Evolutionary conservation across 2,113 vertebrate genomes (phyloP).

Genomic region (Ammospiza caudacuta): DNA sequence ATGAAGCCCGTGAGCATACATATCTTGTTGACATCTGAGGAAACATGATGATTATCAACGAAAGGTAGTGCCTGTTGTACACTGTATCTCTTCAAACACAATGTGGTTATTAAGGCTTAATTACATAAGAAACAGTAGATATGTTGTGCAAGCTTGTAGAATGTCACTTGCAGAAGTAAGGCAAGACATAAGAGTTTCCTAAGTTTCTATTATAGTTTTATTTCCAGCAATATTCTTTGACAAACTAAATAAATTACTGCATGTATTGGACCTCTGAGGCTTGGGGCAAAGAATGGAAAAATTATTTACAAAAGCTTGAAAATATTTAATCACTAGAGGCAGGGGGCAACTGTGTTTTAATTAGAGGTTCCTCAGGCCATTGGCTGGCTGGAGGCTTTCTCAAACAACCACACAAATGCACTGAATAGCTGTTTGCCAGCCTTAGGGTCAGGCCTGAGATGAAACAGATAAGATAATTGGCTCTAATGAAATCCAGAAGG

Average conservation of each 20-base stretch:
- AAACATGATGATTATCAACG: slow-evolving; percentile 65
- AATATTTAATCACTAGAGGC: slow-evolving; percentile 98
- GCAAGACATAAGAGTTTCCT: slow-evolving; percentile 72
- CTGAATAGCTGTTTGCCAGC: slow-evolving; percentile 90
- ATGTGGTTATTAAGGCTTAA: slow-evolving; percentile 68
- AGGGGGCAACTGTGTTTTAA: slow-evolving; percentile 96
- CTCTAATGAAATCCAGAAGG: slow-evolving; percentile 99
- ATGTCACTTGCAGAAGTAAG: slow-evolving; percentile 69
- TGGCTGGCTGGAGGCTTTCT: slow-evolving; percentile 90
- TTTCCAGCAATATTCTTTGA: slow-evolving; percentile 79
- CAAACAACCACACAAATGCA: slow-evolving; percentile 90
- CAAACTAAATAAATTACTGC: slow-evolving; percentile 82
- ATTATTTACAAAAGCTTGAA: slow-evolving; percentile 98
- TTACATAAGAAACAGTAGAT: slow-evolving; percentile 72
- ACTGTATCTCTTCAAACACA: slow-evolving; percentile 71
- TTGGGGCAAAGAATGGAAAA: slow-evolving; percentile 91
- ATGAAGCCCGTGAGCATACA: slow-evolving; percentile 45
- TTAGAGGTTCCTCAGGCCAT: slow-evolving; percentile 91
- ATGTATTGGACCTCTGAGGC: slow-evolving; percentile 85
- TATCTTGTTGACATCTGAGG: slow-evolving; percentile 68
- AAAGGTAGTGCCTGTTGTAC: slow-evolving; percentile 55
- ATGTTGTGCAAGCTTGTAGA: slow-evolving; percentile 71
- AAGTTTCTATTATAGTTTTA: slow-evolving; percentile 73
- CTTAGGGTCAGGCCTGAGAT: slow-evolving; percentile 96
- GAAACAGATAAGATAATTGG: slow-evolving; percentile 99